A percentile compares a stretch with the other conserved stretches of the same genome.
These are phyloP conservation scores for Metallyticus violacea DNA, from an alignment of 2,888 invertebrate genomes.

Conservation along the genomic window DNA sequence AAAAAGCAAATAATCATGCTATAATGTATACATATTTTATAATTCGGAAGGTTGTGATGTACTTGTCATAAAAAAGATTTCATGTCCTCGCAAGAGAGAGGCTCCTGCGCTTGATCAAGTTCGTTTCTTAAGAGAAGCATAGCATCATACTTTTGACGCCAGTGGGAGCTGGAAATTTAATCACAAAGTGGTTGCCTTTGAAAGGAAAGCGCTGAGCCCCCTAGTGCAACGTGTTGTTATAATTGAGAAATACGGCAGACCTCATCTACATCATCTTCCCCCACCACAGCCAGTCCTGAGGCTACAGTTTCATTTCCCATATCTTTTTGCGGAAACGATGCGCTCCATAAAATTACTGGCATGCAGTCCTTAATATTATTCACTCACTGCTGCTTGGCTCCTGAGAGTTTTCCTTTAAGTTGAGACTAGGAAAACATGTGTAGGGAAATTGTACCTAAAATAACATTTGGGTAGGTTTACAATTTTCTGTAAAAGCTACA, in stretches of 20 bases:
- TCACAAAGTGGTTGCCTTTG: neutral
- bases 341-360: no score
- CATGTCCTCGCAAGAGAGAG: neutral
- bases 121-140: no score
- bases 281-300: neutral
- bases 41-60: neutral
- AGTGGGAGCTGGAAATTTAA: neutral
- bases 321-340: neutral
- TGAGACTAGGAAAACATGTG: no score
- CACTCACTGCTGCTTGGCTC: neutral
- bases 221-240: neutral
- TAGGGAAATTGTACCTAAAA: no score
- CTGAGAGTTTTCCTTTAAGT: no score
- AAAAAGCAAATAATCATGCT: neutral
- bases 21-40: neutral
- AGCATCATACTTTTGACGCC: neutral
- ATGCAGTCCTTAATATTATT: neutral
- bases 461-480: no score
- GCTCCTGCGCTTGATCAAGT: no score
- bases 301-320: neutral
- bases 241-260: neutral
- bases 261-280: no score
- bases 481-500: no score
- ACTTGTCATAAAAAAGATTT: neutral
- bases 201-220: no score